phyloP scores from a whole-genome alignment of 2,797 vertebrate species.

The Anas acuta region DNA sequence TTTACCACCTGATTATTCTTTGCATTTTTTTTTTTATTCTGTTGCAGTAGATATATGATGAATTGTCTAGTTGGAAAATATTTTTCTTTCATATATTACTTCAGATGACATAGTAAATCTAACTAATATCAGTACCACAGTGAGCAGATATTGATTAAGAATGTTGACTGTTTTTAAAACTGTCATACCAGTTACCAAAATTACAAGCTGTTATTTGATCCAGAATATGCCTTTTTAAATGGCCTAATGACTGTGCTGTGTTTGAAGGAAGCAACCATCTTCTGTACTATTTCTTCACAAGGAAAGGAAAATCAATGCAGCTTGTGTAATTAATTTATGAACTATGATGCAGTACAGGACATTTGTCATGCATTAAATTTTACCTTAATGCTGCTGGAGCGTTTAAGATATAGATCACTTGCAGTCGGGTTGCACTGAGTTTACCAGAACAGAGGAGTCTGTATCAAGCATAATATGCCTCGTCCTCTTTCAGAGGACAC shows the following conservation, averaged over 20 bases:
- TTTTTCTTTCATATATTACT: conserved; percentile 8
- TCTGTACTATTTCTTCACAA: not conserved
- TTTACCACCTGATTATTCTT: not conserved
- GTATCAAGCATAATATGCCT: not conserved
- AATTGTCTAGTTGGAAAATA: conserved; percentile 10
- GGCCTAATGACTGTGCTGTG: not conserved
- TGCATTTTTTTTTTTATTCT: conserved; percentile 1
- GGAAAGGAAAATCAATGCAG: not conserved
- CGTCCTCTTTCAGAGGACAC: not conserved
- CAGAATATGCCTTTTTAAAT: not conserved
- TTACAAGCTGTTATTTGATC: not conserved
- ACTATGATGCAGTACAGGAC: not conserved
- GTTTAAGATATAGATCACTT: not conserved
- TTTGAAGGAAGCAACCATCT: not conserved
- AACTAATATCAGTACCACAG: not conserved
- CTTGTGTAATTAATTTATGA: not conserved
- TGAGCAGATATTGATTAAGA: not conserved
- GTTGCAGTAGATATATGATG: not conserved
- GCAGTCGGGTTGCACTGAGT: not conserved
- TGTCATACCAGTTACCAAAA: not conserved
- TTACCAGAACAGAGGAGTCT: not conserved
- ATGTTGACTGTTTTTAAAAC: not conserved
- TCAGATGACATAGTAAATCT: not conserved
- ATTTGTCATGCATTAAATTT: conserved; percentile 10
- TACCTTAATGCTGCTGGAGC: not conserved